Evolutionary conservation across 2,113 vertebrate genomes (phyloP).

Genomic region (Etheostoma spectabile): DNA sequence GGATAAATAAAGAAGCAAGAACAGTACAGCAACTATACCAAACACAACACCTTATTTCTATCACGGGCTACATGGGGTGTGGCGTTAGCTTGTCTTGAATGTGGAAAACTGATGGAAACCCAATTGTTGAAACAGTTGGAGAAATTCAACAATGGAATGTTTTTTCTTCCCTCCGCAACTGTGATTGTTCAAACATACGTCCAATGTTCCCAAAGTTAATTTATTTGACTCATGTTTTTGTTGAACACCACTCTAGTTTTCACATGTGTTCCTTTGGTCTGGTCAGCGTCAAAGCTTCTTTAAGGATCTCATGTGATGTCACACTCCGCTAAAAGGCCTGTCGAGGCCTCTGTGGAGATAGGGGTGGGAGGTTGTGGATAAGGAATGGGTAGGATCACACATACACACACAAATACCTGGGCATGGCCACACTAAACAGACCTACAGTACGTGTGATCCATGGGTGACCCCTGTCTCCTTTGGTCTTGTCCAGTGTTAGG

Average conservation of each 20-base stretch:
- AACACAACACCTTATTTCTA: neutral
- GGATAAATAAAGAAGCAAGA: slow-evolving; percentile 18
- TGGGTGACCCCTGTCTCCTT: slow-evolving; percentile 17
- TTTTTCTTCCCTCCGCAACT: neutral
- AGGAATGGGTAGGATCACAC: slow-evolving; percentile 25
- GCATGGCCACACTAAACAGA: neutral
- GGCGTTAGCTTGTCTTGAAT: neutral
- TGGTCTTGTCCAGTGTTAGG: slow-evolving; percentile 28
- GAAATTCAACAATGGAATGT: neutral
- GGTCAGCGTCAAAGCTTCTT: slow-evolving; percentile 60
- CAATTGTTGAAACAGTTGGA: neutral
- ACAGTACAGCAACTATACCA: neutral
- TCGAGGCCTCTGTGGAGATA: slow-evolving; percentile 41
- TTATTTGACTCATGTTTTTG: slow-evolving; percentile 13
- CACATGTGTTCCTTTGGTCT: slow-evolving; percentile 42
- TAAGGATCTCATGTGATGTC: slow-evolving; percentile 53
- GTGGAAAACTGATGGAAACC: slow-evolving; percentile 13
- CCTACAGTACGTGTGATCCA: slow-evolving; percentile 3
- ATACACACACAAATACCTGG: slow-evolving; percentile 1
- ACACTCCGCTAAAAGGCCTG: slow-evolving; percentile 33
- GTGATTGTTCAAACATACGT: neutral
- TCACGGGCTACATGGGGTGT: neutral
- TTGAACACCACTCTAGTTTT: slow-evolving; percentile 10
- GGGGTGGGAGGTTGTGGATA: slow-evolving; percentile 51
- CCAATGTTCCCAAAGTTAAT: too few relatives aligned